Base-by-base conservation (phyloP, 2,113 vertebrate genomes). In the Aythya baeri region DNA sequence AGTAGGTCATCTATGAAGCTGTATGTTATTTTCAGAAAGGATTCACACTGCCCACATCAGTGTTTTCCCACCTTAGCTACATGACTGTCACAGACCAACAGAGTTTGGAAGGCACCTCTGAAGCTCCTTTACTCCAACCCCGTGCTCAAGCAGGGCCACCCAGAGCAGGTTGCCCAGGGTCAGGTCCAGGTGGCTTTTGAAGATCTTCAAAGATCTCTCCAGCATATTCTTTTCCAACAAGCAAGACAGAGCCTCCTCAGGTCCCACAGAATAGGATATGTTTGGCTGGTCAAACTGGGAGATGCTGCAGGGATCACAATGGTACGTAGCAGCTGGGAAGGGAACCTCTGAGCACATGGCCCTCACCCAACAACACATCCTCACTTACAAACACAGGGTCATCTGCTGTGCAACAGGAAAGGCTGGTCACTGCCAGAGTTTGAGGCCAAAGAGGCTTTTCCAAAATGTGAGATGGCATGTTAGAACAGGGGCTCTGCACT, bases 391-490 rank as follows among this genome's bases (percentile, higher is more conserved):
- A 22, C 2, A 1, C 15, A 29, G n/a, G 17, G 18, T 32, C 17
- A 50, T 38, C 65, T 49, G 25, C 44, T 77, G 22, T 68, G 72
- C 10, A 29, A 50, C 46, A 67, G 1, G 0, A 41, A 15, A 5
- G 46, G 38, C 52, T 50, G 34, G 12, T 73, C 38, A 62, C 18
- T 22, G 49, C 15, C 62, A 52, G 52, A 49, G n/a, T 9, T 11
- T 34, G n/a, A 82, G 14, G 17, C 14, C 46, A 27, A 81, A 22
- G 12, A 9, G 23, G 2, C 5, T 11, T 85, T 44, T 89, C 44
- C 63, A 50, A 41, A 81, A 49, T 0, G 0, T 12, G 20, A 14
- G 31, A 17, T 22, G 26, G 27, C 27, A 31, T 3, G 0, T 58
- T 43, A 59, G 62, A 66, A 65, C 44, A 66, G n/a, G 17, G 25